phyloP scores from a whole-genome alignment of 64 coral and sea anemone genomes.

The Acropora tenuis region DNA sequence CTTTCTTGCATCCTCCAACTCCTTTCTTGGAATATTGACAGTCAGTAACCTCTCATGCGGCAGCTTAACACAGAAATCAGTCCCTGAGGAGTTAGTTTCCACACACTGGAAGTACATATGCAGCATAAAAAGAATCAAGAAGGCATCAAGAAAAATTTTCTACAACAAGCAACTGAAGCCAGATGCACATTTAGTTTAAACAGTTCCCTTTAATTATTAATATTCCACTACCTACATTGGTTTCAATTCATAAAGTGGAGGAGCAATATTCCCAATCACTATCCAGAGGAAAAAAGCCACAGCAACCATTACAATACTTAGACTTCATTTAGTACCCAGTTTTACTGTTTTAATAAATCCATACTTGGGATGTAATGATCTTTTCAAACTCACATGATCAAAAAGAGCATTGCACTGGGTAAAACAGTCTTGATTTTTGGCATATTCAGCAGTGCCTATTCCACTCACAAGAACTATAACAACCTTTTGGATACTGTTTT shows the following conservation, averaged over 20 bases:
- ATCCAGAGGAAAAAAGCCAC: too few species aligned
- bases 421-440: constrained; percentile 27
- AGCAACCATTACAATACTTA: too few species aligned
- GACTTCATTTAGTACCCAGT: too few species aligned
- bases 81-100: constrained; percentile 49
- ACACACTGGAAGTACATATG: constrained; percentile 41
- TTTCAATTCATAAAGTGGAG: too few species aligned
- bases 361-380: neutral
- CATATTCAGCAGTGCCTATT: constrained; percentile 72
- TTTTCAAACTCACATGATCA: constrained; percentile 33
- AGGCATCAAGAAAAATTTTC: neutral
- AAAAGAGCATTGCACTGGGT: constrained; percentile 45
- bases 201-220: too few species aligned
- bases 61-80: constrained; percentile 33
- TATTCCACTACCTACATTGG: too few species aligned
- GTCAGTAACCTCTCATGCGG: constrained; percentile 73
- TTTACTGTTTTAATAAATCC: too few species aligned
- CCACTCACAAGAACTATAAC: constrained; percentile 68
- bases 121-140: neutral
- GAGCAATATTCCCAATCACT: too few species aligned
- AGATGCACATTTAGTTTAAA: too few species aligned
- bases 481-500: constrained; percentile 58
- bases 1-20: neutral
- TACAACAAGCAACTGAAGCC: too few species aligned
- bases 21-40: constrained; percentile 52